phyloP scores from a whole-genome alignment of 2,888 invertebrate genomes.

The Gibbula magus region DNA sequence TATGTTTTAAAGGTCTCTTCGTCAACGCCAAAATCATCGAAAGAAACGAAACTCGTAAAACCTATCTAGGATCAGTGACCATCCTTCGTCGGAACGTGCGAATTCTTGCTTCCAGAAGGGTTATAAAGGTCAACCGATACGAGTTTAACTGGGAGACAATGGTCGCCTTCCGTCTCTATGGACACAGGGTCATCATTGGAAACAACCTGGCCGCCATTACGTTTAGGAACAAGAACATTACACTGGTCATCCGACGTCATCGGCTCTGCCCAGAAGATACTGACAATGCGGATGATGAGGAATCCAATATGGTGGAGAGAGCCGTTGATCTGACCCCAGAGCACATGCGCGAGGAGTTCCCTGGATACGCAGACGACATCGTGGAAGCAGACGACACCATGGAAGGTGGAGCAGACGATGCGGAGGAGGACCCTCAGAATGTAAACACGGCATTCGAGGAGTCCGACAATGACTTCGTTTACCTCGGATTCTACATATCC shows the following conservation, averaged over 20 bases:
- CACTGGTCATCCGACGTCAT: conserved; percentile 36
- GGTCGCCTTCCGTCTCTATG: conserved; percentile 29
- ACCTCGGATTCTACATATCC: conserved; percentile 43
- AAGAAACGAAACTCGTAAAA: conserved; percentile 31
- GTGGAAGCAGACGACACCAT: neutral
- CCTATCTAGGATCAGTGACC: conserved; percentile 42
- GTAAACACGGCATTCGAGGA: neutral
- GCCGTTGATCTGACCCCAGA: neutral
- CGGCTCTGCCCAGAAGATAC: neutral
- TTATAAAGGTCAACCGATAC: conserved; percentile 37
- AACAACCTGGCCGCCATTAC: conserved; percentile 40
- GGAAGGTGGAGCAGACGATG: neutral
- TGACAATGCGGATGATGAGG: neutral
- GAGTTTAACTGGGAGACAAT: conserved; percentile 34
- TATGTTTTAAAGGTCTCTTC: conserved; percentile 31
- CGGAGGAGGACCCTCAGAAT: neutral
- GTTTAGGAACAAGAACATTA: conserved; percentile 37
- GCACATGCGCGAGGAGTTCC: neutral
- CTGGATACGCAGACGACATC: neutral
- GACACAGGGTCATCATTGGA: conserved; percentile 38
- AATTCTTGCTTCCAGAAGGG: conserved; percentile 35
- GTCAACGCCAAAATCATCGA: conserved; percentile 42
- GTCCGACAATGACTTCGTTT: conserved; percentile 30
- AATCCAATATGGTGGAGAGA: neutral
- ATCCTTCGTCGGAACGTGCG: conserved; percentile 39